Evolutionary conservation across 1,140 invertebrate species (phyloP), one percentile per base, ranked within the genome.

Genomic region (Drosophila ohnishii): DNA sequence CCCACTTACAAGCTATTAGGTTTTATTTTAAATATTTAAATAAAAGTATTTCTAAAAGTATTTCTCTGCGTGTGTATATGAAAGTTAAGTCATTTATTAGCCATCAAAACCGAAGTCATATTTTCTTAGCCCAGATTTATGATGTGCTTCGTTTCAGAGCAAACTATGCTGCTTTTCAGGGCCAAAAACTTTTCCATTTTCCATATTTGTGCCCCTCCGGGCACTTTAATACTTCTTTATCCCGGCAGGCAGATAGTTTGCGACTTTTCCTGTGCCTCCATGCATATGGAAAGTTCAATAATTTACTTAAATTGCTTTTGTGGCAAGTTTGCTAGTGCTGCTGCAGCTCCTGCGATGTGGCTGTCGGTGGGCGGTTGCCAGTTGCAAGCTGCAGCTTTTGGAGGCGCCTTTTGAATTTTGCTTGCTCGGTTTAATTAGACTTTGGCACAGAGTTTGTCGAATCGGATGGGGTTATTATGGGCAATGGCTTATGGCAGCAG

Each of bases 241-340:
- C 61, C 63, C 61, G 63, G 44, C 35, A 44, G 58, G 44, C 60
- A 64, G 64, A 66, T 66, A 32, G 47, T 35, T 75, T 28, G 30
- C 40, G 47, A 56, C 51, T 76, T 75, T 76, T 75, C 51, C 58
- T 53, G 50, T 50, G 48, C 42, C 59, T 37, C 67, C 47, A 57
- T 75, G 66, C 82, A 87, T 77, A 79, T 76, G 79, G 62, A 84
- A 80, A 83, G 84, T 80, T 88, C 65, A 84, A 87, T 88, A 87
- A 87, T 87, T 87, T 88, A 88, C 69, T 71, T 60, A 69, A 87
- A 88, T 88, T 88, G 83, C 80, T 80, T 77, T 83, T 65, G 63
- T 83, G 71, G 75, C 75, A 79, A 64, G 65, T 73, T 74, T 63
- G 64, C 48, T 47, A 40, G 37, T 19, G 42, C 28, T 37, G 67